Conservation (phyloP, 2,797 vertebrate genomes). For the Enteromius paludinosus region DNA sequence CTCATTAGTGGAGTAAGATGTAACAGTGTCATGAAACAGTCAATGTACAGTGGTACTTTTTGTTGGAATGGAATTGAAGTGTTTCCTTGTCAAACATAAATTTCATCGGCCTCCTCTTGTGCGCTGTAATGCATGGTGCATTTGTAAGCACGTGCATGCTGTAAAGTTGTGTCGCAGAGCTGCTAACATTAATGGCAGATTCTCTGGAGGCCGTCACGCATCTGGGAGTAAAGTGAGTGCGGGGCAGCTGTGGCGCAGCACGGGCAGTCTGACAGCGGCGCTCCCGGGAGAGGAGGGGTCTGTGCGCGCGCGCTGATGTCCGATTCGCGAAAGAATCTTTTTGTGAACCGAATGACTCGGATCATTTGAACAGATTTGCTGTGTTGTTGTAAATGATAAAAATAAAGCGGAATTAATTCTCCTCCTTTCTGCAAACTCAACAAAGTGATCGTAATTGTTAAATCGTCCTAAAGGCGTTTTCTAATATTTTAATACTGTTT, state of each 20-base stretch:
- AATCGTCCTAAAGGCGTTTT: background rate
- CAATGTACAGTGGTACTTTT: background rate
- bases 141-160: constrained; percentile 3
- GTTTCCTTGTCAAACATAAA: background rate
- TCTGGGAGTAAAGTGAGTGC: constrained; percentile 51
- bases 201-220: constrained; percentile 4
- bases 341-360: background rate
- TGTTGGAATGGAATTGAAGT: background rate
- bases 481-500: too few species aligned
- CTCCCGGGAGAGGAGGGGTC: constrained; percentile 33
- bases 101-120: background rate
- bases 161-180: constrained; percentile 33
- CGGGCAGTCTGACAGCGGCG: constrained; percentile 42
- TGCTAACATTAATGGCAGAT: background rate
- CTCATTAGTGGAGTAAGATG: background rate
- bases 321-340: background rate
- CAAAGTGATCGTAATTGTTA: background rate
- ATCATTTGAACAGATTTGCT: background rate
- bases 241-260: constrained; percentile 60
- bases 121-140: background rate
- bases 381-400: background rate
- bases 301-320: constrained; percentile 2
- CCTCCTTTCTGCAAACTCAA: background rate
- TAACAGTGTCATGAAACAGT: background rate
- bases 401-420: background rate